phyloP scores from a whole-genome alignment of 2,797 vertebrate genomes.

The Picus viridis region DNA sequence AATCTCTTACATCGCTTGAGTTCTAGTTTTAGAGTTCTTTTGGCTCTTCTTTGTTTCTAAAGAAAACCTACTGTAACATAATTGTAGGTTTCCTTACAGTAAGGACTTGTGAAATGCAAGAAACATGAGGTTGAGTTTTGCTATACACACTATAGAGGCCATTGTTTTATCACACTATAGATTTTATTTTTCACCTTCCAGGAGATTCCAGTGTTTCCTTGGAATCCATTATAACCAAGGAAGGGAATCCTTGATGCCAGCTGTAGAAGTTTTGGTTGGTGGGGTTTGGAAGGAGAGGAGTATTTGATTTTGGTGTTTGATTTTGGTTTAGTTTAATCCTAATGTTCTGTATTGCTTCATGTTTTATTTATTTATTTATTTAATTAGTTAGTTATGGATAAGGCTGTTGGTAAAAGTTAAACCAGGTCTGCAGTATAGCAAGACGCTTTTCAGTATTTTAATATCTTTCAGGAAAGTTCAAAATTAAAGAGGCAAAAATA shows the following conservation, averaged over 20 bases:
- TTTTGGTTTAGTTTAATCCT: neutral
- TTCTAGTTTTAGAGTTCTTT: neutral
- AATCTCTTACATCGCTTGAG: neutral
- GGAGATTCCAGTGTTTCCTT: neutral
- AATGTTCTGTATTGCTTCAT: accelerated
- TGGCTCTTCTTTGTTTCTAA: neutral
- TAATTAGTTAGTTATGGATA: neutral
- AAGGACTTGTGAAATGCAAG: neutral
- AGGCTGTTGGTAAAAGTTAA: accelerated
- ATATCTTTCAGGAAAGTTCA: neutral
- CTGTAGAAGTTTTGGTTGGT: accelerated
- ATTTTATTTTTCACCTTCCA: neutral
- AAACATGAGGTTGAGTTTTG: neutral
- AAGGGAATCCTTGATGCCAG: accelerated
- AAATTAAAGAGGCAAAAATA: neutral
- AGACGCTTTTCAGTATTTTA: neutral
- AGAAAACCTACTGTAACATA: neutral
- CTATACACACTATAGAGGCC: neutral
- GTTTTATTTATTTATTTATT: neutral
- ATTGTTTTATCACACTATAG: neutral
- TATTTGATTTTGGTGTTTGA: neutral
- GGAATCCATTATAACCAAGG: neutral
- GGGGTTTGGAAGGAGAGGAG: accelerated
- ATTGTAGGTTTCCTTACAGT: neutral
- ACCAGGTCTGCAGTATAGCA: neutral